Base-by-base conservation (phyloP, 2,797 vertebrate genomes). In the Ispidina picta region DNA sequence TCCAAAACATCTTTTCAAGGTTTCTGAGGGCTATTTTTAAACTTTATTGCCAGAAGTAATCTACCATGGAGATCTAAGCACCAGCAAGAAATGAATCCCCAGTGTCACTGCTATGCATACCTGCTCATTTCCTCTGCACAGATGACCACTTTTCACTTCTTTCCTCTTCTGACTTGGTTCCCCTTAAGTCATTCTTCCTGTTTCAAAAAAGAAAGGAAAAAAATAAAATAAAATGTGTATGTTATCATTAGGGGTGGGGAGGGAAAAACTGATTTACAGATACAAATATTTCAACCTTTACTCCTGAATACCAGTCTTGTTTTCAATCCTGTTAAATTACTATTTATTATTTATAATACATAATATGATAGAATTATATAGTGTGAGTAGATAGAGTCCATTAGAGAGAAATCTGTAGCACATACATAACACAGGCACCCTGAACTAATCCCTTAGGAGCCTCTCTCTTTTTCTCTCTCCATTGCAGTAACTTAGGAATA, bases 41-140 rank as follows among this genome's bases (percentile, higher is more conserved):
- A 92, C 37, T 84, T 93, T 55, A 87, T 77, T 94, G 63, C 46
- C 83, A 90, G n/a, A 84, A 86, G 44, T 72, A 88, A 86, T 78
- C 82, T 73, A 69, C 72, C 79, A 63, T 60, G 78, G 83, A 92
- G 64, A 63, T 23, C 49, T 90, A 83, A 73, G 77, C 68, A 91
- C 31, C 58, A 75, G 70, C 56, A 89, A 88, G 65, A 91, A 91
- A 95, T 71, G 11, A 54, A 86, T 86, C 71, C 82, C 33, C 49
- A 71, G 21, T 29, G 55, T 69, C 69, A 88, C 12, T 83, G 68
- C 59, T 73, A 65, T 25, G 52, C 51, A 41, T 92, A 96, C 91
- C 88, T 95, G 80, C 49, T 31, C 23, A 59, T 90, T 93, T 88
- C 69, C 86, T 80, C 72, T 83, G 65, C 63, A 85, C 0, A 80